A percentile compares a stretch with the other conserved stretches of the same genome.
phyloP scores from a whole-genome alignment of 2,797 vertebrate species.

The Podarcis siculus region DNA sequence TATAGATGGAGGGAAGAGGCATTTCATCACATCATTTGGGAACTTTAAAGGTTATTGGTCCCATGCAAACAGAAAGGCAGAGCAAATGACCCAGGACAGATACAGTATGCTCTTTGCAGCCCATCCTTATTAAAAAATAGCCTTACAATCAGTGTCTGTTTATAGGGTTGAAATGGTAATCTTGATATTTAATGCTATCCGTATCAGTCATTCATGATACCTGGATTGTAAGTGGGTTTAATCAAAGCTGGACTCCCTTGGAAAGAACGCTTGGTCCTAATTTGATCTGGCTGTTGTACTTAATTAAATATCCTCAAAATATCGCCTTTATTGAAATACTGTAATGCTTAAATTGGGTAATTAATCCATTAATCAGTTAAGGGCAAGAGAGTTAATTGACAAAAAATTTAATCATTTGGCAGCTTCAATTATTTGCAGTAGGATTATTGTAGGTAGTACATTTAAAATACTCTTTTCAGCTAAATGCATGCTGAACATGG shows the following conservation, averaged over 20 bases:
- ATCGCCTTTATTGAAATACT: constrained; percentile 23
- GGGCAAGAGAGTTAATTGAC: constrained; percentile 29
- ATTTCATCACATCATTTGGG: background rate
- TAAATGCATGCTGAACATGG: background rate
- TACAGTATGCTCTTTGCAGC: too few species aligned
- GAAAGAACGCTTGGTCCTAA: background rate
- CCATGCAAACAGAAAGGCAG: background rate
- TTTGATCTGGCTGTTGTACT: constrained; percentile 1
- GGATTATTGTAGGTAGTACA: constrained; percentile 23
- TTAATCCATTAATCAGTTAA: constrained; percentile 42
- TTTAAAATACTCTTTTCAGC: constrained; percentile 21
- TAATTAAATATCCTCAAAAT: constrained; percentile 23
- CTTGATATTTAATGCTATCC: background rate
- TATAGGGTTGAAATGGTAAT: background rate
- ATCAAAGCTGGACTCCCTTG: background rate
- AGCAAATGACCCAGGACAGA: background rate
- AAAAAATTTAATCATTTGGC: constrained; percentile 31
- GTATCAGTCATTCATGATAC: background rate
- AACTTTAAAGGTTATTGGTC: background rate
- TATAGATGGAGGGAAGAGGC: background rate
- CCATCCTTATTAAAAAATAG: too few species aligned
- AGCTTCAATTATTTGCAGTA: constrained; percentile 30
- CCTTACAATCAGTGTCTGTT: background rate
- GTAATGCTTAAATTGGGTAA: constrained; percentile 19
- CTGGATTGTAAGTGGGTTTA: constrained; percentile 1